Conservation (phyloP, 2,888 invertebrate genomes). For the Spatulosminthurus flaviceps region DNA sequence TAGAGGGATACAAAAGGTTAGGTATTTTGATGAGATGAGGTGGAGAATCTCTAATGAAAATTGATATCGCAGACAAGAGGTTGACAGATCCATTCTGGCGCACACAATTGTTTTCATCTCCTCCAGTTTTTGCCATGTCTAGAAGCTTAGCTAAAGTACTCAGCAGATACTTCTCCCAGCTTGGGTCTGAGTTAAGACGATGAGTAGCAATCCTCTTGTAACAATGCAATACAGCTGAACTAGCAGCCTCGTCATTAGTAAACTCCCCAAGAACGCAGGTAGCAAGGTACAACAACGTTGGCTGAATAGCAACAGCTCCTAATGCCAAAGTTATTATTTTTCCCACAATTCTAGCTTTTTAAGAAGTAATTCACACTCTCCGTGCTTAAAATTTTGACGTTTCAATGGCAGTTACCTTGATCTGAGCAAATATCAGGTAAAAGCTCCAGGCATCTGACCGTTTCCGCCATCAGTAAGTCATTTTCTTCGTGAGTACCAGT, state of each 20-base stretch:
- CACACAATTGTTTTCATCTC: slow-evolving; percentile 58
- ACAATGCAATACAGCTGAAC: slow-evolving; percentile 81
- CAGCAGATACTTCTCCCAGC: slow-evolving; percentile 84
- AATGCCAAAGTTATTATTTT: too few species aligned
- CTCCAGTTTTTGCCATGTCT: slow-evolving; percentile 82
- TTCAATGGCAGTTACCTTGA: slow-evolving; percentile 41
- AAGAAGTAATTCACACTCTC: too few species aligned
- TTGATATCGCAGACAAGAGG: slow-evolving; percentile 87
- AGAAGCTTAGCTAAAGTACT: slow-evolving; percentile 89
- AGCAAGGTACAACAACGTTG: slow-evolving; percentile 89
- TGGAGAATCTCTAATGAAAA: slow-evolving; percentile 85
- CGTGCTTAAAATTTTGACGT: too few species aligned
- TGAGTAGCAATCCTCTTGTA: slow-evolving; percentile 72
- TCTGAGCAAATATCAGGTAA: slow-evolving; percentile 61
- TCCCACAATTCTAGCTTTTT: too few species aligned
- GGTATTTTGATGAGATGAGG: slow-evolving; percentile 79
- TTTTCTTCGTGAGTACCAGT: slow-evolving; percentile 59
- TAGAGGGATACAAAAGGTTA: slow-evolving; percentile 87
- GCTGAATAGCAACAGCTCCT: slow-evolving; percentile 74
- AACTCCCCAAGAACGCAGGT: slow-evolving; percentile 89
- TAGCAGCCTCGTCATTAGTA: slow-evolving; percentile 77
- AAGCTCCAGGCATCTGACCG: slow-evolving; percentile 58
- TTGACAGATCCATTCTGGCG: slow-evolving; percentile 80
- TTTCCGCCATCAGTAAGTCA: slow-evolving; percentile 57
- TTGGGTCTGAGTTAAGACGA: slow-evolving; percentile 73